A percentile compares a stretch with the other conserved stretches of the same genome.
Conservation (phyloP, 2,888 invertebrate species). For the Ecdyonurus torrentis region DNA sequence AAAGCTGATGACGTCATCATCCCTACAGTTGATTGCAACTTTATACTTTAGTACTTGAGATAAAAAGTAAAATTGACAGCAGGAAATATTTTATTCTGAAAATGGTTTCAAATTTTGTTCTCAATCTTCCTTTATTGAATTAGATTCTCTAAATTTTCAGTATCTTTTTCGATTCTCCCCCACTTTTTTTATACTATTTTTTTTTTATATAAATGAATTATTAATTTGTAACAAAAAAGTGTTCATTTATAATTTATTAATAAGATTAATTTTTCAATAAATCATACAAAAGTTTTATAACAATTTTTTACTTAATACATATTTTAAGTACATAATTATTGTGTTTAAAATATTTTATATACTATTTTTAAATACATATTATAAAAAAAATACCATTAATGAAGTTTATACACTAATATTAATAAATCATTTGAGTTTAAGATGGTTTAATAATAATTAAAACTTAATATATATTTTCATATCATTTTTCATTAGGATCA, state of each 20-base stretch:
- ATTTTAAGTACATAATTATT: not conserved
- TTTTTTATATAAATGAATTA: not conserved
- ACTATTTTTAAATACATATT: no score
- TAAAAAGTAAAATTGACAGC: not conserved
- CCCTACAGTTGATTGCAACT: not conserved
- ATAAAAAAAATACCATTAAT: no score
- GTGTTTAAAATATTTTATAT: no score
- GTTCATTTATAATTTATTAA: not conserved
- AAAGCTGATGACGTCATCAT: not conserved
- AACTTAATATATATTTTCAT: no score
- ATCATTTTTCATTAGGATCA: no score
- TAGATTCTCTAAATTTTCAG: not conserved
- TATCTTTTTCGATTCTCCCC: not conserved
- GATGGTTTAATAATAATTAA: no score
- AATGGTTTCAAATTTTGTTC: not conserved
- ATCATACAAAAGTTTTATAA: not conserved
- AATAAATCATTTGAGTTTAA: no score
- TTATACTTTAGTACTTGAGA: not conserved
- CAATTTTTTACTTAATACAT: not conserved
- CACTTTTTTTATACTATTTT: not conserved
- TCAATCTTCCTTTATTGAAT: not conserved
- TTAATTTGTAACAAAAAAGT: not conserved
- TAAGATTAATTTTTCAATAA: not conserved
- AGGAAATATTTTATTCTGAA: not conserved
- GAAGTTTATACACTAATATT: no score